Evolutionary conservation across 2,888 invertebrate species (phyloP).

Genomic region (Cordilura impudica): DNA sequence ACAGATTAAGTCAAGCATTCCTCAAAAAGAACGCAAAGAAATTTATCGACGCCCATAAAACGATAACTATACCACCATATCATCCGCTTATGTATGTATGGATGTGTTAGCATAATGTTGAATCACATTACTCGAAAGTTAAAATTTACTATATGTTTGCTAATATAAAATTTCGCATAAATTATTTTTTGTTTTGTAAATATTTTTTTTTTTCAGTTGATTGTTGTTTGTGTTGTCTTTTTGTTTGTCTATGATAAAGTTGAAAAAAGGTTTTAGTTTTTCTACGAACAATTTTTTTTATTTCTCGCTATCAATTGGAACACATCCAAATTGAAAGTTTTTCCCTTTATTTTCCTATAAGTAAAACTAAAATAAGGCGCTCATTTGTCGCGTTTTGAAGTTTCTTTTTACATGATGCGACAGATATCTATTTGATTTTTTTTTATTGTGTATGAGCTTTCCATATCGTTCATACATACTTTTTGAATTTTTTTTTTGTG

Average conservation of each 20-base stretch:
- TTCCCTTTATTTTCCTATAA: constrained; percentile 65
- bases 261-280: constrained; percentile 51
- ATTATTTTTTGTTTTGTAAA: constrained; percentile 38
- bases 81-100: constrained; percentile 28
- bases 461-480: constrained; percentile 19
- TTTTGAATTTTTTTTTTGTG: constrained; percentile 32
- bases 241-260: constrained; percentile 36
- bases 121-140: constrained; percentile 23
- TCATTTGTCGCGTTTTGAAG: constrained; percentile 67
- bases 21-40: too few relatives aligned
- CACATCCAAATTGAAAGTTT: constrained; percentile 71
- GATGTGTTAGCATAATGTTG: too few relatives aligned
- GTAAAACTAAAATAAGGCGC: constrained; percentile 54
- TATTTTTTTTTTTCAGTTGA: constrained; percentile 1
- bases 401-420: constrained; percentile 60
- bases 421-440: constrained; percentile 36
- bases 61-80: background rate
- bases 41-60: background rate
- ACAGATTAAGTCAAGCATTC: too few relatives aligned
- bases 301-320: constrained; percentile 67
- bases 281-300: constrained; percentile 13
- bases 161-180: constrained; percentile 48
- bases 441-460: constrained; percentile 7
- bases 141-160: constrained; percentile 39
- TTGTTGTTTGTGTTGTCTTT: constrained; percentile 33